Evolutionary conservation across 2,797 vertebrate genomes (phyloP).

Genomic region (Acanthiza pusilla): DNA sequence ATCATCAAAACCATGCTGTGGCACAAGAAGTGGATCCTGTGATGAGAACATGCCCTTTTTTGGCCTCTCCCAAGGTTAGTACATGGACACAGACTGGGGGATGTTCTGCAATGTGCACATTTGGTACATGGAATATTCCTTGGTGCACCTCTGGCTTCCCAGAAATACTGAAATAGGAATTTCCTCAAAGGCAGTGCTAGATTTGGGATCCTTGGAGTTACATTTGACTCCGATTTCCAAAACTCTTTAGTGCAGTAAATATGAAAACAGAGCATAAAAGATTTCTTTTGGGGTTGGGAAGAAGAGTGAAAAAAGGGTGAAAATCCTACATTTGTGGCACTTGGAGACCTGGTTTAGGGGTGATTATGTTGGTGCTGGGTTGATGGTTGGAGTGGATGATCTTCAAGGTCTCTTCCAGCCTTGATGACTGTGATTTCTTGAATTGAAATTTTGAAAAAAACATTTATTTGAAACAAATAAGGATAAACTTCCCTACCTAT

Average conservation of each 20-base stretch:
- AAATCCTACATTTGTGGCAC: not conserved
- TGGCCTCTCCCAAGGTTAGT: rapidly evolving
- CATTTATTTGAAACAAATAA: not conserved
- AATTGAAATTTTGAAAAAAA: not conserved
- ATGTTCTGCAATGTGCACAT: not conserved
- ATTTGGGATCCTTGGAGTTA: not conserved
- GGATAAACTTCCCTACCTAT: not conserved
- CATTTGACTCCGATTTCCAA: not conserved
- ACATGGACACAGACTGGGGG: not conserved
- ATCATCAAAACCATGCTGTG: not conserved
- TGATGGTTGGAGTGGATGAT: not conserved
- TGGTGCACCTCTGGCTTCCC: not conserved
- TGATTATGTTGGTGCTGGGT: not conserved
- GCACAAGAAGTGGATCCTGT: not conserved
- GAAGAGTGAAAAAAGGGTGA: not conserved
- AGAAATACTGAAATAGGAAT: not conserved
- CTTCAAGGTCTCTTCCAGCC: not conserved
- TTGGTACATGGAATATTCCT: not conserved
- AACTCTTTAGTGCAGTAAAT: not conserved
- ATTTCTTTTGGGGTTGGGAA: not conserved
- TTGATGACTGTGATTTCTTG: not conserved
- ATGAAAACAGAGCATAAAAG: not conserved
- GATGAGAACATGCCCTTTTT: not conserved
- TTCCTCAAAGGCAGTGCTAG: not conserved
- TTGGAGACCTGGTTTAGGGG: not conserved